Evolutionary conservation across 2,797 vertebrate genomes (phyloP), one percentile per base, ranked within the genome.

Genomic region (Aplochiton taeniatus): DNA sequence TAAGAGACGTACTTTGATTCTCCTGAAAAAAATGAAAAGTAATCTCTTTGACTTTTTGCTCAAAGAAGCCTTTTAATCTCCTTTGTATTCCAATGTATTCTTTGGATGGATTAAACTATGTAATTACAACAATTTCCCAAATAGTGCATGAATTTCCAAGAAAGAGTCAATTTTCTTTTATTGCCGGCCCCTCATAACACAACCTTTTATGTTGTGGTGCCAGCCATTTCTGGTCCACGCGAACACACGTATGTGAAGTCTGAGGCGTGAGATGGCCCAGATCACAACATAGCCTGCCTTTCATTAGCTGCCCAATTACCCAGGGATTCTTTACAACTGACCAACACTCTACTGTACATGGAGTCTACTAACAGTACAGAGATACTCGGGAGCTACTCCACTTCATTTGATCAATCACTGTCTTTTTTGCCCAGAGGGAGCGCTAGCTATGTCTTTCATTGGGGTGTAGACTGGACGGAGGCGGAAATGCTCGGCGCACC

Each of bases 81-180:
- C 68, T 55, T 49, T 52, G 45, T 47, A 45, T 43, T 5, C 8
- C 55, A 18, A 66, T 66, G 54, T 49, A 53, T 31, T 59, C 18
- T 65, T 65, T 11, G 54, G 42, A 57, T 74, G 65, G 66, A 51
- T 63, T 48, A 44, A 58, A 61, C 58, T 60, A 50, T 53, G 59
- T 79, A 78, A 86, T 87, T 80, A 83, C 59, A 66, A 61, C 78
- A 82, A 77, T 83, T 86, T 80, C 46, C 62, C 66, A 72, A 49
- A 43, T 72, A 61, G 70, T 72, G 70, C 74, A 67, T 80, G 75
- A 81, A 74, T 82, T 81, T 85, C 80, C 78, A 75, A 77, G 75
- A 75, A 80, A 73, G 70, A 81, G 82, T 80, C 63, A 57, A 70
- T 83, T 86, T 72, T 62, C 53, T 83, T 83, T 85, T 83, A 83